These are phyloP conservation scores for Volucella bombylans DNA, from an alignment of 2,888 invertebrate species.

Conservation along the genomic window DNA sequence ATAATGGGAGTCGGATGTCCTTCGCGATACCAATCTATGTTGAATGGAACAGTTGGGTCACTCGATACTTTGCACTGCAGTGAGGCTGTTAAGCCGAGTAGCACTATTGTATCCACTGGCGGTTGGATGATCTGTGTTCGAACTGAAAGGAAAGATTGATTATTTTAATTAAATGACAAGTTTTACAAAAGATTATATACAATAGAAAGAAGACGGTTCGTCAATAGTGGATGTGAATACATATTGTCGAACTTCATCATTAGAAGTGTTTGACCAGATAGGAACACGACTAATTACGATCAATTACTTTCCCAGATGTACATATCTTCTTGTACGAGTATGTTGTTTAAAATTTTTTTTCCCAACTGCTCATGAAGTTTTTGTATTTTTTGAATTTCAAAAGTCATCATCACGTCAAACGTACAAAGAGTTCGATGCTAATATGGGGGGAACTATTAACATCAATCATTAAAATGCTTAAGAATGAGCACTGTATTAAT, in stretches of 20 bases:
- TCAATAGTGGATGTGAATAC: no score
- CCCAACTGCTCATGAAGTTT: background rate
- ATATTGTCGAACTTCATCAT: no score
- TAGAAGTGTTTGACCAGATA: no score
- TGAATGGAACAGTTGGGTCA: conserved; percentile 93
- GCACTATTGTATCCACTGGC: conserved; percentile 94
- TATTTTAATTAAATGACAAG: conserved; percentile 26
- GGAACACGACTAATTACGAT: no score
- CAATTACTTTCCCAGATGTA: no score
- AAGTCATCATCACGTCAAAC: background rate
- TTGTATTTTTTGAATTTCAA: background rate
- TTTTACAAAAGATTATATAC: background rate
- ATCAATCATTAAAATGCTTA: background rate
- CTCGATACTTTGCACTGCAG: conserved; percentile 97
- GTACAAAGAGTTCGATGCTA: background rate
- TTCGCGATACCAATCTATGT: conserved; percentile 94
- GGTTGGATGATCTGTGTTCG: conserved; percentile 96
- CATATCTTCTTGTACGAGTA: no score
- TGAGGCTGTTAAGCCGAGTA: conserved; percentile 95
- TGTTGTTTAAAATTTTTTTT: no score
- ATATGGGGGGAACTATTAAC: background rate
- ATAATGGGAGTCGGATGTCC: conserved; percentile 86
- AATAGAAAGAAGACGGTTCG: no score
- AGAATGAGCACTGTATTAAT: conserved; percentile 16
- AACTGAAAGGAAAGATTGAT: conserved; percentile 84